A percentile compares a stretch with the other conserved stretches of the same genome.
Conservation (phyloP, 2,797 vertebrate species). For the Toxotes lorentzi region DNA sequence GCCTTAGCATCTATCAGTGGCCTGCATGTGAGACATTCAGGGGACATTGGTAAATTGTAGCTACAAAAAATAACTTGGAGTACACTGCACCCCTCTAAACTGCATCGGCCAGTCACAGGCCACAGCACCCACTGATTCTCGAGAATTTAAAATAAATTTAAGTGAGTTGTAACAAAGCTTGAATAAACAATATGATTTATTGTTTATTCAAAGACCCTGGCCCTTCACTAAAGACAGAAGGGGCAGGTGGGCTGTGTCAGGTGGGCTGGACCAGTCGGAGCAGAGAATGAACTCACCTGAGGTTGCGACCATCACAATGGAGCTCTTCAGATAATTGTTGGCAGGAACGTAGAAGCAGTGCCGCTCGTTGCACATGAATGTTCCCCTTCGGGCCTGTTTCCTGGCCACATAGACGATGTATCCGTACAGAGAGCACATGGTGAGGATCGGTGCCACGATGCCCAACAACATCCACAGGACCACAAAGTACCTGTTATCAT, state of each 20-base stretch:
- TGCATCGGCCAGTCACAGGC: too few relatives aligned
- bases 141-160: too few relatives aligned
- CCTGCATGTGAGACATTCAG: too few relatives aligned
- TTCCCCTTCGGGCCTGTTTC: conserved; percentile 84
- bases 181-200: neutral
- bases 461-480: conserved; percentile 70
- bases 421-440: conserved; percentile 79
- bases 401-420: conserved; percentile 82
- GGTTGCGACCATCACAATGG: conserved; percentile 81
- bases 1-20: too few relatives aligned
- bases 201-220: too few relatives aligned
- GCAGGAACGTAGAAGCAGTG: conserved; percentile 87
- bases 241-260: too few relatives aligned
- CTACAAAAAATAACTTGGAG: too few relatives aligned
- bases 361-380: conserved; percentile 85
- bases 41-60: too few relatives aligned
- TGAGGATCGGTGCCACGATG: conserved; percentile 72
- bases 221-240: neutral
- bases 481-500: conserved; percentile 67
- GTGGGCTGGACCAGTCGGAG: conserved; percentile 6
- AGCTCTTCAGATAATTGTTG: conserved; percentile 84
- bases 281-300: conserved; percentile 74
- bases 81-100: too few relatives aligned
- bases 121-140: too few relatives aligned
- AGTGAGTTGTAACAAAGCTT: too few relatives aligned